Percentiles rank a stretch among this genome's conserved stretches.
Conservation (phyloP, 2,113 vertebrate genomes). For the Mastomys natalensis region DNA sequence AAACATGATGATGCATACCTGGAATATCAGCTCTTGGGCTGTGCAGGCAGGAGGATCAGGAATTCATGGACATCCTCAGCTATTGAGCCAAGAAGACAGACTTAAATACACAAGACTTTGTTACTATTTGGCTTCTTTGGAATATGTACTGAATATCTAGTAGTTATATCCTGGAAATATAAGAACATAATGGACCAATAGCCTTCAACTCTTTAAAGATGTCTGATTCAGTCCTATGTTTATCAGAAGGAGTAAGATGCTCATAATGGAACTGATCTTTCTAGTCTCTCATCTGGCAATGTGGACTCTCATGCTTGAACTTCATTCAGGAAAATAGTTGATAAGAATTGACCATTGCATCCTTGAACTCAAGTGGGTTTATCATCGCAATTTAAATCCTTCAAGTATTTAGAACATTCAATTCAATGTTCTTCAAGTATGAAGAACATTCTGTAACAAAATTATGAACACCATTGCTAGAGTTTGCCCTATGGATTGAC, state of each 20-base stretch:
- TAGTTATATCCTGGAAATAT: neutral
- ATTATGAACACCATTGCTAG: neutral
- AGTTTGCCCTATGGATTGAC: neutral
- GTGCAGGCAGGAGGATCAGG: too few species aligned
- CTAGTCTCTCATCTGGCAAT: neutral
- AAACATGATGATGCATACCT: neutral
- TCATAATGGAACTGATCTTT: neutral
- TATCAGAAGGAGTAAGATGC: neutral
- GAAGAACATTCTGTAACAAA: neutral
- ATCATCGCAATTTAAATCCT: neutral
- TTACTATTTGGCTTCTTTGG: neutral
- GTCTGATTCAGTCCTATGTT: neutral
- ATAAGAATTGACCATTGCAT: neutral
- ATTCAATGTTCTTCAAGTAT: too few species aligned
- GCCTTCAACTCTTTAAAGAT: neutral
- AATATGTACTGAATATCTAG: neutral
- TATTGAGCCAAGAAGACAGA: neutral
- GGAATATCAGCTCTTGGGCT: neutral
- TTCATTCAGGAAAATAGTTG: neutral
- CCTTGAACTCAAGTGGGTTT: neutral
- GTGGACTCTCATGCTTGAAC: neutral
- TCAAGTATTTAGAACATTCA: too few species aligned
- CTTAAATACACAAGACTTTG: neutral
- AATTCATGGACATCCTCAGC: neutral
- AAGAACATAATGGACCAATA: neutral